A percentile compares a stretch with the other conserved stretches of the same genome.
Conservation (phyloP, 2,113 vertebrate species). For the Burhinus oedicnemus region DNA sequence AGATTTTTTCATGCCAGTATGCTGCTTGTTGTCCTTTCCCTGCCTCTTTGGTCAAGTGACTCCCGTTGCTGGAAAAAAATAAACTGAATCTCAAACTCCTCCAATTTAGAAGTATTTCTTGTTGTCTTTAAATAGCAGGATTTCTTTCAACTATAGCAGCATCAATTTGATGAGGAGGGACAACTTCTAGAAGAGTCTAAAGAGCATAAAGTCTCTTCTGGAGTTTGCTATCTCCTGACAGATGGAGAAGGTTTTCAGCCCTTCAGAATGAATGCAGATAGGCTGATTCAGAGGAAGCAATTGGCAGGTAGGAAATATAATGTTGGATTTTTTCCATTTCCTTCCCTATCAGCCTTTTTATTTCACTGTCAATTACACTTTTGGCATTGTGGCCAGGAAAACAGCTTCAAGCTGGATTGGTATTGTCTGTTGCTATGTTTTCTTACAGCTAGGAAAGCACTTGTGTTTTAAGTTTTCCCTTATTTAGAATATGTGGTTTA, state of each 20-base stretch:
- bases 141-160: constrained; percentile 21
- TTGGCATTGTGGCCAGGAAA: not conserved
- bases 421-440: not conserved
- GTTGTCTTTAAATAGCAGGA: not conserved
- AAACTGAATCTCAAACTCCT: not conserved
- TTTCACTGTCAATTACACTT: constrained; percentile 8
- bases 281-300: constrained; percentile 39
- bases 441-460: not conserved
- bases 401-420: not conserved
- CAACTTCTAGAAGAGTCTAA: not conserved
- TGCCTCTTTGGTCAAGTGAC: constrained; percentile 30
- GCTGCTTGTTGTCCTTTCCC: constrained; percentile 22
- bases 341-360: not conserved
- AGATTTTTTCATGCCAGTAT: constrained; percentile 38
- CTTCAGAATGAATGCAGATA: not conserved
- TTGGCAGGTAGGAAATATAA: constrained; percentile 34
- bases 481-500: not conserved
- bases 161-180: constrained; percentile 4
- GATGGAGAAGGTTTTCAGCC: constrained; percentile 7
- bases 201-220: constrained; percentile 8
- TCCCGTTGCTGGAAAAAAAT: not conserved
- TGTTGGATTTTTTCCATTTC: constrained; percentile 21
- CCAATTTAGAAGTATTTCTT: not conserved
- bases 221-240: not conserved
- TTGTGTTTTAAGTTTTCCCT: not conserved